Conservation (phyloP, 2,113 vertebrate genomes). For the Gobius niger region DNA sequence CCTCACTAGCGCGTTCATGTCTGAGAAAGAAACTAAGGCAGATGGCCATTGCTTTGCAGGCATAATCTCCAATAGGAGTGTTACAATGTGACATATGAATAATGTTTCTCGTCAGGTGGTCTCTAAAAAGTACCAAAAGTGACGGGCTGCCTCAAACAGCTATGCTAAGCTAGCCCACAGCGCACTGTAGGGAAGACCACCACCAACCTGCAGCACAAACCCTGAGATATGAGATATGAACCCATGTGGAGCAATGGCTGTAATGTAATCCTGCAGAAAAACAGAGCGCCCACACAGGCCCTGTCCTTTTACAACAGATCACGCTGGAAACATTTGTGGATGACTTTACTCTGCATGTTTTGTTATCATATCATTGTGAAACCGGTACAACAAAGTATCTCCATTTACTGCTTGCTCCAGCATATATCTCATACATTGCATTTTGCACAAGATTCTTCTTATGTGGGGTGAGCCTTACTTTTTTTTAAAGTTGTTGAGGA, state of each 20-base stretch:
- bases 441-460: not conserved
- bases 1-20: constrained; percentile 31
- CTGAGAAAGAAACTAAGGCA: constrained; percentile 28
- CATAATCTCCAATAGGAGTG: constrained; percentile 19
- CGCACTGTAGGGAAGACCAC: not conserved
- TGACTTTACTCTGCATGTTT: not conserved
- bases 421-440: too few species aligned
- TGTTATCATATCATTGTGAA: too few species aligned
- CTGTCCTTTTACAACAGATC: not conserved
- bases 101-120: fast-evolving
- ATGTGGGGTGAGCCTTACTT: not conserved
- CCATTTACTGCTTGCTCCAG: too few species aligned
- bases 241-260: not conserved
- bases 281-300: not conserved
- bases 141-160: not conserved
- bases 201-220: not conserved
- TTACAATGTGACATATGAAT: not conserved
- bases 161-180: not conserved
- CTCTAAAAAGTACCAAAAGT: not conserved
- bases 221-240: not conserved
- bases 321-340: not conserved
- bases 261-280: not conserved
- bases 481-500: not conserved
- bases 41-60: constrained; percentile 18
- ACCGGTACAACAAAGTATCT: too few species aligned